Evolutionary conservation across 2,797 vertebrate species (phyloP).

Genomic region (Eurystomus glaucurus): DNA sequence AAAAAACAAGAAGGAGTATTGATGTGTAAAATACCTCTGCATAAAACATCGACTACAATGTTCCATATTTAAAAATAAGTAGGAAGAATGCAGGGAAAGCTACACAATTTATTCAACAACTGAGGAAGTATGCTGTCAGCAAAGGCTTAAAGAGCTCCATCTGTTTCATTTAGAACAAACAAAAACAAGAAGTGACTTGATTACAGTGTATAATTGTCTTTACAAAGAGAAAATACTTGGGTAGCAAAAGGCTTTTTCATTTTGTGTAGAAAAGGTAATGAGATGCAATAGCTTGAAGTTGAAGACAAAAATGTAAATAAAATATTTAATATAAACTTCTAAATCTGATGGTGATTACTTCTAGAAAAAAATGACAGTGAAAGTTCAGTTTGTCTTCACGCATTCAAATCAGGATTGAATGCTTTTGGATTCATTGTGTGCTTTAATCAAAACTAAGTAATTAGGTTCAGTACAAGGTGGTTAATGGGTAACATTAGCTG

Average conservation of each 20-base stretch:
- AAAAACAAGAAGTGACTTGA: conserved; percentile 38
- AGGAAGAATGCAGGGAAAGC: conserved; percentile 10
- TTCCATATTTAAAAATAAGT: conserved; percentile 31
- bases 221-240: conserved; percentile 34
- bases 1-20: not conserved
- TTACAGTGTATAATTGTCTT: not conserved
- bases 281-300: not conserved
- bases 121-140: not conserved
- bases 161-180: conserved; percentile 58
- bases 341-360: not conserved
- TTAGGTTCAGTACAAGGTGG: conserved; percentile 30
- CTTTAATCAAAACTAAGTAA: conserved; percentile 53
- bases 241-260: not conserved
- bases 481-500: conserved; percentile 14
- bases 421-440: not conserved
- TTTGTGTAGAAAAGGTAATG: conserved; percentile 34
- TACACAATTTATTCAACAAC: conserved; percentile 23
- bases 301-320: conserved; percentile 21
- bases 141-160: conserved; percentile 53
- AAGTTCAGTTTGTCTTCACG: not conserved
- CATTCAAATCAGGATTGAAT: not conserved
- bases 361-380: not conserved
- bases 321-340: conserved; percentile 40
- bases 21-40: conserved; percentile 8
- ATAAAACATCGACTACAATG: conserved; percentile 24